Conservation (phyloP, 2,888 invertebrate genomes). For the Leucania comma region DNA sequence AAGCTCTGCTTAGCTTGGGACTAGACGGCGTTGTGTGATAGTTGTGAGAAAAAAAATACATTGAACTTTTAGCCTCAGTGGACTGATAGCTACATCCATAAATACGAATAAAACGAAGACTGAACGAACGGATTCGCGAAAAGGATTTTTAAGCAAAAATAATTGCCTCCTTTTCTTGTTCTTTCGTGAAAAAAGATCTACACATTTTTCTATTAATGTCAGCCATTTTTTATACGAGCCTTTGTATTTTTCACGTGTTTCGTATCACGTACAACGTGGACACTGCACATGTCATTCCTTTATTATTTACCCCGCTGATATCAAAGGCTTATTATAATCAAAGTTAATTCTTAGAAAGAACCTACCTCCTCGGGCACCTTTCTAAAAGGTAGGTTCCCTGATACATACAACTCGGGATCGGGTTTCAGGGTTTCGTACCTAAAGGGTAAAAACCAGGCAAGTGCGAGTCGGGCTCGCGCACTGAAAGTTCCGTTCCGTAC, state of each 20-base stretch:
- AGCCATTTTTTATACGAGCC: background rate
- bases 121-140: background rate
- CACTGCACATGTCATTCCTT: background rate
- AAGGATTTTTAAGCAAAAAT: background rate
- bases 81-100: background rate
- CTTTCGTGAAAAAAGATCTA: background rate
- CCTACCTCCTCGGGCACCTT: background rate
- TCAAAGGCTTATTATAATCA: constrained; percentile 16
- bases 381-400: constrained; percentile 23
- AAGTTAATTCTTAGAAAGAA: constrained; percentile 15
- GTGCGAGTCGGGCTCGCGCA: too few relatives aligned
- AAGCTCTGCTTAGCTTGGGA: too few relatives aligned
- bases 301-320: constrained; percentile 8
- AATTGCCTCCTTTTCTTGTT: background rate
- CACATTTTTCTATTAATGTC: background rate
- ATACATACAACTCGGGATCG: constrained; percentile 33
- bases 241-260: background rate
- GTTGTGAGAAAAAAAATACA: too few relatives aligned
- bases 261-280: background rate
- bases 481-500: too few relatives aligned
- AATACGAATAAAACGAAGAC: background rate
- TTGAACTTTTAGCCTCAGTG: background rate
- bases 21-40: too few relatives aligned
- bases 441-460: too few relatives aligned
- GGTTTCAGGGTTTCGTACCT: constrained; percentile 8